These are phyloP conservation scores for Intellagama lesueurii DNA, from an alignment of 2,797 vertebrate species.

Conservation along the genomic window DNA sequence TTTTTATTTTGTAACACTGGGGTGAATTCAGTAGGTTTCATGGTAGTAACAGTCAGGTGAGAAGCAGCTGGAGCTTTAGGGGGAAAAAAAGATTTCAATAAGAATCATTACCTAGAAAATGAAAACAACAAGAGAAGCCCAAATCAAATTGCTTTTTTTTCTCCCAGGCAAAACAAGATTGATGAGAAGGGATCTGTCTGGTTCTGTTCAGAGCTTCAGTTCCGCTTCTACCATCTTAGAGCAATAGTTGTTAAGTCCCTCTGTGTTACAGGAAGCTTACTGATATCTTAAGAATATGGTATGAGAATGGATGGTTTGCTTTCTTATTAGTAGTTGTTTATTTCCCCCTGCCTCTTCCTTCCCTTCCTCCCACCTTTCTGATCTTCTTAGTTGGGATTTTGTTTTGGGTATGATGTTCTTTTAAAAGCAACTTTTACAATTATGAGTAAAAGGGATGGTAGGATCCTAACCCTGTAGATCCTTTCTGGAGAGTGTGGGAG, in stretches of 20 bases:
- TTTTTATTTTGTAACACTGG: conserved; percentile 55
- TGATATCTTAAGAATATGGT: conserved; percentile 37
- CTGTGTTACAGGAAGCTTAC: conserved; percentile 45
- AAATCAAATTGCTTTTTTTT: conserved; percentile 55
- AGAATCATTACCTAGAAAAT: conserved; percentile 51
- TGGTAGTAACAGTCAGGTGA: conserved; percentile 57
- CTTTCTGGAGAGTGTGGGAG: not conserved
- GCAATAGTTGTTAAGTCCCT: conserved; percentile 56
- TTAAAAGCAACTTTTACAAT: conserved; percentile 63
- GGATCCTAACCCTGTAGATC: not conserved
- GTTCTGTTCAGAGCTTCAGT: conserved; percentile 39
- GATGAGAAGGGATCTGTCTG: conserved; percentile 11
- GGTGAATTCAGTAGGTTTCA: conserved; percentile 58
- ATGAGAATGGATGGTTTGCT: conserved; percentile 41
- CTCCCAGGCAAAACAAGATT: conserved; percentile 25
- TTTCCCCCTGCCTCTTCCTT: not conserved
- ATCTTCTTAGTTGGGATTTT: not conserved
- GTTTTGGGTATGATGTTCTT: conserved; percentile 1
- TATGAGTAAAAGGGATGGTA: not conserved
- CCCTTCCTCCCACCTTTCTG: not conserved
- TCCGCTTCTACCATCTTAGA: conserved; percentile 36
- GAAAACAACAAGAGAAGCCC: conserved; percentile 41
- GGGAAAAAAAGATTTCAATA: conserved; percentile 26
- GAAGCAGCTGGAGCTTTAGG: conserved; percentile 50
- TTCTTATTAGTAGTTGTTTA: not conserved